phyloP scores from a whole-genome alignment of 1,140 invertebrate genomes.

The Lepidostoma basale region DNA sequence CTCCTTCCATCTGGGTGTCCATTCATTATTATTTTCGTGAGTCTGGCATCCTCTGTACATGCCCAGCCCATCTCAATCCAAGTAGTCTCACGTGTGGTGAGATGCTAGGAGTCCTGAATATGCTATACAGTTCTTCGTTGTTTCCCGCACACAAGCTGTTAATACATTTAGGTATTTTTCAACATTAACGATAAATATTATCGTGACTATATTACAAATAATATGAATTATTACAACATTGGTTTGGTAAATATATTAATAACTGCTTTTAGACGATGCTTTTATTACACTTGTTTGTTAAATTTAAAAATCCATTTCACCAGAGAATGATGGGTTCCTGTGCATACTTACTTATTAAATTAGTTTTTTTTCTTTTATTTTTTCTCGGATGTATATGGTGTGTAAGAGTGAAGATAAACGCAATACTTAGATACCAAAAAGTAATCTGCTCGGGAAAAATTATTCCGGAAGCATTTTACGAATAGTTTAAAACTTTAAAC shows the following conservation, averaged over 20 bases:
- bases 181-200: too few species aligned
- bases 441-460: background rate
- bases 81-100: too few species aligned
- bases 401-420: background rate
- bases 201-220: too few species aligned
- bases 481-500: background rate
- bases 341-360: slow-evolving; percentile 19
- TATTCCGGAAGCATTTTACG: background rate
- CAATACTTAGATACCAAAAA: slow-evolving; percentile 21
- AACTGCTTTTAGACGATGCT: background rate
- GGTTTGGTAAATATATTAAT: background rate
- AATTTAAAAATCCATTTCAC: background rate
- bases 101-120: too few species aligned
- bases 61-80: too few species aligned
- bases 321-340: background rate
- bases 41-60: too few species aligned
- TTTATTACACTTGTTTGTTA: background rate
- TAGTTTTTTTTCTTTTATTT: slow-evolving; percentile 15
- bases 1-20: too few species aligned
- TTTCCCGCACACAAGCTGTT: too few species aligned
- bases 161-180: too few species aligned
- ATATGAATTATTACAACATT: slow-evolving; percentile 8
- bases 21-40: too few species aligned
- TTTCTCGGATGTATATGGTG: slow-evolving; percentile 2
- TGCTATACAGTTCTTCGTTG: too few species aligned